Conservation (phyloP, 2,113 vertebrate genomes). For the Vombatus ursinus region DNA sequence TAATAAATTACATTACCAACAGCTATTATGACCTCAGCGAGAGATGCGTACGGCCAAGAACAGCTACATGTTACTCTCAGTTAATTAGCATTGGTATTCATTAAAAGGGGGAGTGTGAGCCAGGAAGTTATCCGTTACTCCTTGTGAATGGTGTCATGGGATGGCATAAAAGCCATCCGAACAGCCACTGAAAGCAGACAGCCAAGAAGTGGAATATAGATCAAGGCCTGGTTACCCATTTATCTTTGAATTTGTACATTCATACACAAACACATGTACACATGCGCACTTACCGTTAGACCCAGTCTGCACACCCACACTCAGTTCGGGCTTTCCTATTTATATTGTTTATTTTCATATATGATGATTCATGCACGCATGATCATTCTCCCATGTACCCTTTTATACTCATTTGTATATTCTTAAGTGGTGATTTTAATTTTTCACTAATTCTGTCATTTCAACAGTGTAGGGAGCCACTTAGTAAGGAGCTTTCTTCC, state of each 20-base stretch:
- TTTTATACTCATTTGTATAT: background rate
- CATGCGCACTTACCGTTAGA: background rate
- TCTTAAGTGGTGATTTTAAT: background rate
- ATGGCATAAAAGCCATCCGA: slow-evolving; percentile 53
- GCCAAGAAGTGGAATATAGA: slow-evolving; percentile 18
- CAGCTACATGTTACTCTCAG: slow-evolving; percentile 79
- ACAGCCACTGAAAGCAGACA: slow-evolving; percentile 15
- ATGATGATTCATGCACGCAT: background rate
- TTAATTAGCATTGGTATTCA: slow-evolving; percentile 80
- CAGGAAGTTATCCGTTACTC: slow-evolving; percentile 64
- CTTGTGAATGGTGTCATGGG: slow-evolving; percentile 47
- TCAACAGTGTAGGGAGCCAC: background rate
- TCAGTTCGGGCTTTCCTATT: background rate
- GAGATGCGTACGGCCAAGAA: slow-evolving; percentile 74
- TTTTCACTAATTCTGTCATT: background rate
- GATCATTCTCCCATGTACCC: fast-evolving
- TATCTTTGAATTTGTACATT: background rate
- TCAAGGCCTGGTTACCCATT: background rate
- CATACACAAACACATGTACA: fast-evolving
- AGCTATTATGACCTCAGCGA: slow-evolving; percentile 79
- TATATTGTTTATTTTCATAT: background rate
- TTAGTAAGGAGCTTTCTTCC: background rate
- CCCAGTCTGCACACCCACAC: fast-evolving
- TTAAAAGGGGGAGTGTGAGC: slow-evolving; percentile 75
- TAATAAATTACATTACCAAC: slow-evolving; percentile 77